These are phyloP conservation scores for Idaea biselata DNA, from an alignment of 2,888 invertebrate genomes.

Conservation along the genomic window DNA sequence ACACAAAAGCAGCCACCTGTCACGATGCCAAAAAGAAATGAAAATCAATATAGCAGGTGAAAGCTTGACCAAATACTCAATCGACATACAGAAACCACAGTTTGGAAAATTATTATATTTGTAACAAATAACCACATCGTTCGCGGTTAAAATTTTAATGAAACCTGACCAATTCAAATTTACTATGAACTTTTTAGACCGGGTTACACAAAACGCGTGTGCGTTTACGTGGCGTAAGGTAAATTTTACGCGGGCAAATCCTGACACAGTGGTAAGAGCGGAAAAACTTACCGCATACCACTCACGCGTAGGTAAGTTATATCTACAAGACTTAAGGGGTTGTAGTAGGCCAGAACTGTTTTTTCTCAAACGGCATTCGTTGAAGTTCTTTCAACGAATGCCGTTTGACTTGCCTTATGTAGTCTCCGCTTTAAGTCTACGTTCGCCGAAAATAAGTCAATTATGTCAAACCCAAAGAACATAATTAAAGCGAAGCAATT, in stretches of 20 bases:
- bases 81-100: slow-evolving; percentile 40
- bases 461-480: background rate
- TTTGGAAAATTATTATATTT: slow-evolving; percentile 34
- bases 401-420: no score
- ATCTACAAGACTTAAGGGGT: no score
- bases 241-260: no score
- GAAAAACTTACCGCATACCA: no score
- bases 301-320: no score
- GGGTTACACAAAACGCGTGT: background rate
- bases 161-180: background rate
- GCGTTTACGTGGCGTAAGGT: no score
- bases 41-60: slow-evolving; percentile 35
- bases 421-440: no score
- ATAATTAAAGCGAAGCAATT: background rate
- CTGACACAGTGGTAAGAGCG: no score
- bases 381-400: no score
- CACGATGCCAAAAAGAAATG: slow-evolving; percentile 27
- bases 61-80: slow-evolving; percentile 47
- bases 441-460: background rate
- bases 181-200: background rate
- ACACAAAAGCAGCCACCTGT: slow-evolving; percentile 22
- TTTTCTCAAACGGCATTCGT: no score
- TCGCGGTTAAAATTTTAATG: slow-evolving; percentile 12
- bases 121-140: slow-evolving; percentile 29
- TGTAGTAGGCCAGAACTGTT: no score